Percentiles rank a stretch among this genome's conserved stretches.
phyloP scores from a whole-genome alignment of 2,888 invertebrate species.

The Polydrusus tereticollis region DNA sequence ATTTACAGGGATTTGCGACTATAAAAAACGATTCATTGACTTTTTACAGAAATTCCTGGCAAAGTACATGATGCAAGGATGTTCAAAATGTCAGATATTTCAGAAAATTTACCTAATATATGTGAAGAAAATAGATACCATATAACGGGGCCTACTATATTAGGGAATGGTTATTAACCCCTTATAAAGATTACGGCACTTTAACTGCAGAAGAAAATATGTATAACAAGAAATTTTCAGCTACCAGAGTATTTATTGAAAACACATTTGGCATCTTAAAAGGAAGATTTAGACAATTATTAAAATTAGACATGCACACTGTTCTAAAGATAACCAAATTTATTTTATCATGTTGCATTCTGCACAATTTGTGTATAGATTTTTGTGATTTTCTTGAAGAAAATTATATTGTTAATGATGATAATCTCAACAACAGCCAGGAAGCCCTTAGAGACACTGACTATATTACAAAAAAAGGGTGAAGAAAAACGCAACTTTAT shows the following conservation, averaged over 20 bases:
- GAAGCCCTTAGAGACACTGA: neutral
- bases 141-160: constrained; percentile 55
- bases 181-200: constrained; percentile 56
- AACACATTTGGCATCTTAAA: constrained; percentile 59
- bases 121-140: constrained; percentile 49
- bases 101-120: neutral
- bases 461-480: neutral
- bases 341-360: constrained; percentile 14
- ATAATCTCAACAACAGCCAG: neutral
- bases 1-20: constrained; percentile 59
- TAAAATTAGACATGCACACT: neutral
- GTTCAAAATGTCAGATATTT: constrained; percentile 51
- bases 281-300: neutral
- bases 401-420: neutral
- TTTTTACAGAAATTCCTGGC: constrained; percentile 53
- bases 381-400: neutral
- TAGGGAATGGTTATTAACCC: constrained; percentile 53
- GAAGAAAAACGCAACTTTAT: neutral
- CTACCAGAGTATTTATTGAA: constrained; percentile 57
- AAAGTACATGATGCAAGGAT: constrained; percentile 58
- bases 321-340: neutral
- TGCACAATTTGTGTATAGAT: constrained; percentile 13
- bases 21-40: constrained; percentile 54
- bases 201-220: constrained; percentile 52
- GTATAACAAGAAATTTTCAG: constrained; percentile 56